Base-by-base conservation (phyloP, 2,888 invertebrate genomes). In the Xanthostigma xanthostigma region DNA sequence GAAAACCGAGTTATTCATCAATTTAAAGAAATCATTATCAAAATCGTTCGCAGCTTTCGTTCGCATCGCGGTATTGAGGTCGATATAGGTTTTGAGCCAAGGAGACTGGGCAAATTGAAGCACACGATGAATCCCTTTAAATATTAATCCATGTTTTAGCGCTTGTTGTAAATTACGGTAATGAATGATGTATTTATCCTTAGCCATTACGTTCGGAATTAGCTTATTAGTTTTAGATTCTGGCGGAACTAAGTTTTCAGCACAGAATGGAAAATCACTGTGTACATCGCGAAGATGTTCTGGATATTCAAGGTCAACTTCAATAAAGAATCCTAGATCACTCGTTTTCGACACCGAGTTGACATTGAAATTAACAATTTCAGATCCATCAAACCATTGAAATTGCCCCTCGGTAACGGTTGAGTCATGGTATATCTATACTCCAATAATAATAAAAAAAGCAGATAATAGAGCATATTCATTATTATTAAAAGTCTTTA, bases 221-320 rank as follows among this genome's bases (percentile, higher is more conserved):
- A 60, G 50, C 53, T 59, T 61, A 27, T 51, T 42, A 9, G 41
- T 11, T 12, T 33, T 36, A 9, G 52, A 52, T 8, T 6, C 27
- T 6, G 27, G 56, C 53, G n/a, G n/a, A 49, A 33, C 45, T 48
- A 41, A 54, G 53, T 52, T 59, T 53, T 2, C 56, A 48, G 44
- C 58, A 59, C 56, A 48, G 62, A 67, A 8, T 38, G 8, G 40
- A n/a, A n/a, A n/a, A n/a, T n/a, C n/a, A n/a, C n/a, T n/a, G n/a
- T n/a, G n/a, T n/a, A n/a, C n/a, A n/a, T 61, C 57, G 49, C 68
- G 66, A 35, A 65, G 49, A 12, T 57, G 48, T 12, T 55, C 13
- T 5, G 66, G 65, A 55, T 70, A 68, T 35, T 62, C 56, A 33
- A 70, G 49, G 50, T 70, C 67, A 5, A 69, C 65, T 52, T 69